A percentile compares a stretch with the other conserved stretches of the same genome.
These are phyloP conservation scores for Myiotriccus ornatus DNA, from an alignment of 2,797 vertebrate species.

Conservation along the genomic window DNA sequence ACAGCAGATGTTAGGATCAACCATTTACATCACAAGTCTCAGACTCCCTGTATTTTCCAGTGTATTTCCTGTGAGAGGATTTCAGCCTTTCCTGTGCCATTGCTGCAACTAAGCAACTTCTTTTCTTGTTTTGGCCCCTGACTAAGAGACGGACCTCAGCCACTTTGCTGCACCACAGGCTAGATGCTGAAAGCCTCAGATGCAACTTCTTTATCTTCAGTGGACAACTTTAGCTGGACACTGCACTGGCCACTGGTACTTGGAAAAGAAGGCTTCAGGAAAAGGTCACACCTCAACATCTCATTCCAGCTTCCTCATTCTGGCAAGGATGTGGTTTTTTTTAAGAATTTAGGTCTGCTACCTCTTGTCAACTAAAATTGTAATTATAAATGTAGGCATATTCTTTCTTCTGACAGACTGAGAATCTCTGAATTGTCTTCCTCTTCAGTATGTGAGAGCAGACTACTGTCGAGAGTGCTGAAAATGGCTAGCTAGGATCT, in stretches of 20 bases:
- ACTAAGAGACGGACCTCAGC: neutral
- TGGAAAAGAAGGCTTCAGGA: neutral
- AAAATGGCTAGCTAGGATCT: neutral
- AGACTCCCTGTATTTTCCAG: neutral
- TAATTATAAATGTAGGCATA: neutral
- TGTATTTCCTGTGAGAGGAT: neutral
- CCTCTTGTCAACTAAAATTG: neutral
- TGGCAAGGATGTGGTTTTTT: accelerated
- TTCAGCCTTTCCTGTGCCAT: neutral
- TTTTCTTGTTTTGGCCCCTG: neutral
- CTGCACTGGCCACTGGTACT: too few species aligned
- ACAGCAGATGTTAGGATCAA: neutral
- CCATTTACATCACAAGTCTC: neutral
- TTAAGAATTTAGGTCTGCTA: neutral
- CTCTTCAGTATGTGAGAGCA: neutral
- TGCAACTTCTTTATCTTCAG: neutral
- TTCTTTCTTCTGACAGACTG: neutral
- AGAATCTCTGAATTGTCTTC: neutral
- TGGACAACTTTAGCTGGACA: accelerated
- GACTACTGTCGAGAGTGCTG: neutral
- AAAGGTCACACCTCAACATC: neutral
- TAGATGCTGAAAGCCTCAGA: neutral
- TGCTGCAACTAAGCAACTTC: neutral
- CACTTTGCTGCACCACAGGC: neutral
- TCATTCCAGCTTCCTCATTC: neutral